A percentile compares a stretch with the other conserved stretches of the same genome.
phyloP scores from a whole-genome alignment of 2,113 vertebrate species.

The Ptychochromis oligacanthus region DNA sequence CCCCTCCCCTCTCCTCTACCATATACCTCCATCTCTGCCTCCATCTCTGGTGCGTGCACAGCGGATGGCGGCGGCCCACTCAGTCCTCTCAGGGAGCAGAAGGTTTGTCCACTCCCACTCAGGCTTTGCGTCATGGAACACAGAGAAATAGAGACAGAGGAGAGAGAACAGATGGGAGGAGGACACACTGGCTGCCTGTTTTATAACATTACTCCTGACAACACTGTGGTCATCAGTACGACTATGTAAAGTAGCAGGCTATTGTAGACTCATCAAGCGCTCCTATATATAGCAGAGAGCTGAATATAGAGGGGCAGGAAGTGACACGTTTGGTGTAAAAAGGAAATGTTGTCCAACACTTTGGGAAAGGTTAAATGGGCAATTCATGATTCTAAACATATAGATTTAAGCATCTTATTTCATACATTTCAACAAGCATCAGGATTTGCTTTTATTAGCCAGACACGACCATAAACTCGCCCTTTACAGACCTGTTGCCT shows the following conservation, averaged over 20 bases:
- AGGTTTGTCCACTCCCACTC: constrained; percentile 83
- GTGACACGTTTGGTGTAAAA: constrained; percentile 36
- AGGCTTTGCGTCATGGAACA: constrained; percentile 84
- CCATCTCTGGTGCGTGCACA: constrained; percentile 66
- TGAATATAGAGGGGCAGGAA: constrained; percentile 48
- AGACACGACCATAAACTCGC: neutral
- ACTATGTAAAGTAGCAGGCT: constrained; percentile 58
- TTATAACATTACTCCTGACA: constrained; percentile 77
- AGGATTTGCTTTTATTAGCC: neutral
- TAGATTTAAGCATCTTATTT: neutral
- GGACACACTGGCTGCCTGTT: constrained; percentile 74
- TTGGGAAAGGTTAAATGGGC: neutral
- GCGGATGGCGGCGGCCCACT: constrained; percentile 77
- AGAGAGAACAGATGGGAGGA: constrained; percentile 74
- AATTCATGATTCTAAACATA: neutral
- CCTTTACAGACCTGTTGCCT: constrained; percentile 48
- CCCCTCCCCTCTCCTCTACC: constrained; percentile 9
- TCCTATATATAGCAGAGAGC: constrained; percentile 40
- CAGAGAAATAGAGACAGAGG: constrained; percentile 65
- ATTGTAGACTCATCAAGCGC: constrained; percentile 55
- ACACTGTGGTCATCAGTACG: constrained; percentile 61
- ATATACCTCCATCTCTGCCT: constrained; percentile 59
- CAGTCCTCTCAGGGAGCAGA: constrained; percentile 81
- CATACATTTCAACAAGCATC: neutral
- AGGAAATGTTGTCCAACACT: neutral